phyloP scores from a whole-genome alignment of 2,113 vertebrate species.

The zebrafish (Danio rerio) region DNA sequence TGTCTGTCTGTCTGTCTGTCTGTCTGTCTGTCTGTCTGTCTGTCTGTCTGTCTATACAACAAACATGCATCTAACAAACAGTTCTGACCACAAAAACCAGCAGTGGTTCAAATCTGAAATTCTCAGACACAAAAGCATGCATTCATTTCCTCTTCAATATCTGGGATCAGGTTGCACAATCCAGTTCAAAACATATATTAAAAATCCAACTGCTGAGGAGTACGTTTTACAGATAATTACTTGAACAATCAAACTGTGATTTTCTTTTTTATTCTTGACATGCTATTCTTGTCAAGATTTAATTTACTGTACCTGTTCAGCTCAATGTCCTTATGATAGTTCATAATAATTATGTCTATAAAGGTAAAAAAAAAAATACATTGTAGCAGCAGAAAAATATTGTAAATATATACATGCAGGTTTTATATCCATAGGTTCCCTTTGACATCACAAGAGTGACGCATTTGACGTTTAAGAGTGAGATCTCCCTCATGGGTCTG shows the following conservation, averaged over 20 bases:
- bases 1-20: too few species aligned
- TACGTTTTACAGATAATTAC: neutral
- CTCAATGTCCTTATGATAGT: neutral
- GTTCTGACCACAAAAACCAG: neutral
- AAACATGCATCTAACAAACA: neutral
- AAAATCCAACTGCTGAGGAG: neutral
- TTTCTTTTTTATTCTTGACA: neutral
- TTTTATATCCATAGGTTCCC: too few species aligned
- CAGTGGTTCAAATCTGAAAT: conserved; percentile 27
- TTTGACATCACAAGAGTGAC: too few species aligned
- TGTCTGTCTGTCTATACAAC: too few species aligned
- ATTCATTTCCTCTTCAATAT: conserved; percentile 20
- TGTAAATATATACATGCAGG: too few species aligned
- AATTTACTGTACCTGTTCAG: neutral
- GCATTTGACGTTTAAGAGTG: too few species aligned
- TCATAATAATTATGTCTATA: neutral
- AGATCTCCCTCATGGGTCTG: too few species aligned
- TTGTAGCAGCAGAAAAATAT: neutral
- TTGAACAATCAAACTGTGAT: neutral
- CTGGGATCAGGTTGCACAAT: neutral
- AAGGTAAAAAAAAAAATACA: neutral
- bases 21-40: too few species aligned
- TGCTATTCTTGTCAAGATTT: neutral
- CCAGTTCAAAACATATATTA: neutral
- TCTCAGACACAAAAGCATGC: conserved; percentile 33